Base-by-base conservation (phyloP, 2,888 invertebrate genomes). In the Willowsia nigromaculata region DNA sequence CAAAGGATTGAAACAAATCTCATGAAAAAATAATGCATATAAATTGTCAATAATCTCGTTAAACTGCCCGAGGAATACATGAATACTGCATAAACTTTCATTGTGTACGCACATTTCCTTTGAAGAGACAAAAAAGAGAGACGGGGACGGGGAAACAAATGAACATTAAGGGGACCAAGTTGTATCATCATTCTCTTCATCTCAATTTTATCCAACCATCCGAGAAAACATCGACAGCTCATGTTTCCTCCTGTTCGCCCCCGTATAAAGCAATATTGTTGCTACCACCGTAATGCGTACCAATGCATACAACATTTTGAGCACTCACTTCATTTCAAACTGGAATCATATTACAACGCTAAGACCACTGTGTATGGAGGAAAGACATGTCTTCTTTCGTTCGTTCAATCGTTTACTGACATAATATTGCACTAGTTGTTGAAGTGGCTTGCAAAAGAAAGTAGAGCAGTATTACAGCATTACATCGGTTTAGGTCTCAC, bases 161-260 rank as follows among this genome's bases (percentile, higher is more conserved):
- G 56, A 78, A 37, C 78, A 78, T 78, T 33, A 25, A 47, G 43
- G 50, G n/a, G 7, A 50, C n/a, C n/a, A 5, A 50, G 25, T 15
- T 27, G 25, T 22, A 76, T 30, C 76, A 50, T 50, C 30, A 65
- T 11, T 25, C 11, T 71, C 50, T 33, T 56, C 74, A 30, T 74
- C 62, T 56, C 47, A 25, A 40, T 74, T 74, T 27, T 33, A 56
- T 9, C 25, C 43, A 85, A n/a, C 62, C 76, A 85, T 62, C 76
- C 85, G 85, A 76, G 85, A 76, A 85, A 85, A 85, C 62, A 76
- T 78, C 85, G 76, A 85, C 85, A 85, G 85, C 76, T 85, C 76
- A 30, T 71, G 76, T 85, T 85, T 85, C 85, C 74, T 50, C 9
- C 33, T 76, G 50, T 30, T n/a, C 11, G 27, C 27, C 18, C 22